Percentiles rank a stretch among this genome's conserved stretches.
These are phyloP conservation scores for Oreonectes daqikongensis DNA, from an alignment of 2,797 vertebrate genomes.

Conservation along the genomic window DNA sequence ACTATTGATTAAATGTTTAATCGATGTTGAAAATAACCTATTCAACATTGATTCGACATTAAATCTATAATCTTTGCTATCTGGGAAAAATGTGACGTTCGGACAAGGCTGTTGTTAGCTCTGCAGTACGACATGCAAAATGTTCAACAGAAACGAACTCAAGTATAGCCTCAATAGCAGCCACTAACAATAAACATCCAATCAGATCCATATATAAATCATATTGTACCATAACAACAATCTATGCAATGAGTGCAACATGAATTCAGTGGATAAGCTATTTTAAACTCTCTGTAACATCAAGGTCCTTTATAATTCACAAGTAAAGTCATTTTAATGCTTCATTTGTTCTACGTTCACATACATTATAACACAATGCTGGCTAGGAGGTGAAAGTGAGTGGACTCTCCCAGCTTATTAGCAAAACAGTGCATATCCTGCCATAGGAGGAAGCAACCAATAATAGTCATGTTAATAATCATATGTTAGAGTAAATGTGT, in stretches of 20 bases:
- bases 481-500: slow-evolving; percentile 32
- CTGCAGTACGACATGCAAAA: slow-evolving; percentile 46
- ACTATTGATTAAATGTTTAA: not conserved
- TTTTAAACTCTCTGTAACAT: slow-evolving; percentile 62
- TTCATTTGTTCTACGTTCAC: slow-evolving; percentile 50
- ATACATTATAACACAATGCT: slow-evolving; percentile 59
- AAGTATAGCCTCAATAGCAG: slow-evolving; percentile 43
- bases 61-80: too few species aligned
- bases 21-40: too few species aligned
- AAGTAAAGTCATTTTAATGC: slow-evolving; percentile 32
- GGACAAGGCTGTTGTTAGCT: slow-evolving; percentile 43
- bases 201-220: slow-evolving; percentile 44
- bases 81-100: slow-evolving; percentile 26
- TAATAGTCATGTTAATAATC: slow-evolving; percentile 69
- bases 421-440: slow-evolving; percentile 79
- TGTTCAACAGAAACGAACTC: slow-evolving; percentile 21
- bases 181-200: slow-evolving; percentile 50
- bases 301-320: slow-evolving; percentile 58
- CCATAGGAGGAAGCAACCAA: slow-evolving; percentile 98
- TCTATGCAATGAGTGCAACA: slow-evolving; percentile 61
- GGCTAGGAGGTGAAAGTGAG: slow-evolving; percentile 58
- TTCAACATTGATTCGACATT: too few species aligned
- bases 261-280: slow-evolving; percentile 64
- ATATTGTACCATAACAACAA: slow-evolving; percentile 26
- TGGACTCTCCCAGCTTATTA: slow-evolving; percentile 51